Evolutionary conservation across 2,797 vertebrate species (phyloP).

Genomic region (Leptoclinus maculatus): DNA sequence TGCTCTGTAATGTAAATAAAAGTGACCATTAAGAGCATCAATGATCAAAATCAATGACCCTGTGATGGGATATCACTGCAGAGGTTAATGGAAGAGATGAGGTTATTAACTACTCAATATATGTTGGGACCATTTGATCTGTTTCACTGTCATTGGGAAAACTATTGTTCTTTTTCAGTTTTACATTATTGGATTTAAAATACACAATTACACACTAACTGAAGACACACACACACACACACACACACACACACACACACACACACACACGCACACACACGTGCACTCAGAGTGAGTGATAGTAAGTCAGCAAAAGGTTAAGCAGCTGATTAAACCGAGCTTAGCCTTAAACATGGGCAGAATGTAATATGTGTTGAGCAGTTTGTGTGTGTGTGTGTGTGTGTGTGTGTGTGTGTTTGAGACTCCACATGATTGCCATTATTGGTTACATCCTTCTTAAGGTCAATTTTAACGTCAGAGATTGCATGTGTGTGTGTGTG

Average conservation of each 20-base stretch:
- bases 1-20: not conserved
- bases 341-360: slow-evolving; percentile 20
- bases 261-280: not conserved
- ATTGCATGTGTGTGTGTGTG: no score
- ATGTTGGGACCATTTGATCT: slow-evolving; percentile 5
- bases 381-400: not conserved
- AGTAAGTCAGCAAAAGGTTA: slow-evolving; percentile 35
- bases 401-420: not conserved
- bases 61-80: not conserved
- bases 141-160: not conserved
- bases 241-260: not conserved
- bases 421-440: not conserved
- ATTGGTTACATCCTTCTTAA: not conserved
- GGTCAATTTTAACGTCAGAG: not conserved
- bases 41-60: not conserved
- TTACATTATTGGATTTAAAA: not conserved
- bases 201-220: not conserved
- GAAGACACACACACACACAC: not conserved
- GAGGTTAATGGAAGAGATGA: not conserved
- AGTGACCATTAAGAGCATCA: not conserved
- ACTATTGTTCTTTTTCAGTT: not conserved
- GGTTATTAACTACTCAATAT: not conserved
- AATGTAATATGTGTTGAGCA: slow-evolving; percentile 13
- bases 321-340: slow-evolving; percentile 20
- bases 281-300: not conserved